Evolutionary conservation across 2,113 vertebrate genomes (phyloP), one percentile per base, ranked within the genome.

Genomic region (Oceanodroma tethys): DNA sequence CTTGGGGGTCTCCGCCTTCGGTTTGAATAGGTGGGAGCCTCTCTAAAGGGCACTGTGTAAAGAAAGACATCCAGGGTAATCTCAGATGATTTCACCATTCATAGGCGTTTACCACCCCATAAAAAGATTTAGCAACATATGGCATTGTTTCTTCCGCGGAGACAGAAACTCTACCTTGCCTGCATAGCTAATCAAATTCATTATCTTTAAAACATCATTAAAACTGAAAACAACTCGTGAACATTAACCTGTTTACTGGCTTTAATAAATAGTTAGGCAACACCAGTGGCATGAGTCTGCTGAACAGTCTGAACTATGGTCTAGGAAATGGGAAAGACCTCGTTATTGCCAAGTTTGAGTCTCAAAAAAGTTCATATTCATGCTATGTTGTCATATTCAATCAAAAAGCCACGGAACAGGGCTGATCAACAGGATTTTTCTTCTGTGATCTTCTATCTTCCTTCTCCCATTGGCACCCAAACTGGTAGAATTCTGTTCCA

Each of bases 11-110:
- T 98, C 97, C 99, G 98, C 71, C 99, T 98, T 92, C 98, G 98
- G 74, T 99, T 99, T 74, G 99, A 99, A 96, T 99, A 99, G 22
- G 99, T 98, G 48, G 99, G 99, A 95, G 99, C 99, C 98, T 99
- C 99, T 43, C 98, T 98, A 98, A 99, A 99, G 98, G 99, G 99
- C 99, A 99, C 99, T 99, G 94, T 18, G 95, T 21, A 72, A 66
- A 87, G 38, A 83, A 47, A 94, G 48, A 93, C 55, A 95, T 1
- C 8, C 67, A 58, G 82, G 48, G 70, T 90, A 55, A 96, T 23
- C 56, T 68, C 62, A 94, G 76, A 84, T 65, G 75, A 73, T 67
- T 91, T 88, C 92, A 93, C 50, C 71, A 55, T 48, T 60, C 43
- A 4, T 16, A 34, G 17, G 48, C 8, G 29, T 94, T 96, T 83